phyloP scores from a whole-genome alignment of 2,888 invertebrate genomes.

The Diaperis boleti region DNA sequence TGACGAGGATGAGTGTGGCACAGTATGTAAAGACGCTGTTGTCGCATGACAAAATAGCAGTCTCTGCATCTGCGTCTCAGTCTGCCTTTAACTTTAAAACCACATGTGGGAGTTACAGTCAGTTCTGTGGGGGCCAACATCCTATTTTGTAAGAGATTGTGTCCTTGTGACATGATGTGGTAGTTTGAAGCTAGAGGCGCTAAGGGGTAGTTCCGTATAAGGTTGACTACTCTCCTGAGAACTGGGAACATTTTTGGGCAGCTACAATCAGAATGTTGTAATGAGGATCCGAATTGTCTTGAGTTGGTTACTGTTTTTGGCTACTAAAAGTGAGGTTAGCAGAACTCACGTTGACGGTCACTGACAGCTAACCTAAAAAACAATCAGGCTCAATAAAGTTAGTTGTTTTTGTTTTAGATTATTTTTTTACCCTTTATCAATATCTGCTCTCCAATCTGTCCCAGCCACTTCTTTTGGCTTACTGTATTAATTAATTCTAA shows the following conservation, averaged over 20 bases:
- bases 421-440: too few species aligned
- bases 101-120: constrained; percentile 63
- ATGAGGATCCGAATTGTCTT: too few species aligned
- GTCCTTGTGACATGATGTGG: background rate
- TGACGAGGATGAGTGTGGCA: constrained; percentile 84
- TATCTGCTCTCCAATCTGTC: too few species aligned
- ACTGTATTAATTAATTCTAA: too few species aligned
- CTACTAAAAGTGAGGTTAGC: too few species aligned
- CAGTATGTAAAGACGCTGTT: constrained; percentile 78
- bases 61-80: constrained; percentile 81
- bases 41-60: constrained; percentile 79
- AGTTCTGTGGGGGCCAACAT: constrained; percentile 48
- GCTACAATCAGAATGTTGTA: too few species aligned
- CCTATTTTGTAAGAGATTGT: background rate
- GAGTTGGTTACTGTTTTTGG: too few species aligned
- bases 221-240: background rate
- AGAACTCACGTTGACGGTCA: too few species aligned
- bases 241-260: background rate
- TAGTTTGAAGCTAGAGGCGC: background rate
- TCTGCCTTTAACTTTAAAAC: constrained; percentile 80
- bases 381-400: too few species aligned
- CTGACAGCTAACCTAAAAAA: too few species aligned
- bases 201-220: background rate
- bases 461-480: too few species aligned
- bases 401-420: too few species aligned